Evolutionary conservation across 2,888 invertebrate species (phyloP), one percentile per base, ranked within the genome.

Genomic region (Tetramorium bicarinatum): DNA sequence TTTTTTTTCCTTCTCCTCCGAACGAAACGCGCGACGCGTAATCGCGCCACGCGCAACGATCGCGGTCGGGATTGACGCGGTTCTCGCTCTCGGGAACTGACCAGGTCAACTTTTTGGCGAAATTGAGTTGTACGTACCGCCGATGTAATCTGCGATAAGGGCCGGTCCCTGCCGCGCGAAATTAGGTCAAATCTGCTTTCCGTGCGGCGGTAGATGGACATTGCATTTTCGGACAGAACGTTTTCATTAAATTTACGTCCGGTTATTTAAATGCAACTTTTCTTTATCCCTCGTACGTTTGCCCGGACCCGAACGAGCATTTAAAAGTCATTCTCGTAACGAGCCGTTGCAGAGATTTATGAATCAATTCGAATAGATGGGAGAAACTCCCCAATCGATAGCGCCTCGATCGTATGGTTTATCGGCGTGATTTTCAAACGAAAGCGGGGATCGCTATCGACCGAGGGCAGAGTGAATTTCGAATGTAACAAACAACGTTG

Each of bases 1-100:
- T 67, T 44, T 44, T 74, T 85, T 61, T 56, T 34, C n/a, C 44
- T 49, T 41, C 34, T 41, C 18, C 21, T n/a, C 15, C 64, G 11
- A n/a, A 47, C 18, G 25, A 83, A 87, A 87, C 72, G 71, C 84
- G 61, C 88, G 69, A 67, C 66, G 54, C 54, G 64, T 82, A 79
- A 82, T 83, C 76, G 38, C 66, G 72, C 67, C 77, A 75, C 84
- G 83, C 64, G 84, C 74, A 82, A 59, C 66, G 59, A 66, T 47
- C 75, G 21, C 66, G 52, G 62, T 21, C 21, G 59, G 47, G 41
- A 77, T 67, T 49, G 44, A 69, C 80, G 49, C 7, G 38, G 15
- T 44, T 47, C 54, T 64, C 49, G 15, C 64, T 64, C 21, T 34
- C 29, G 29, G 59, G 9, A 71, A 79, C 71, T 79, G 79, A 79